Evolutionary conservation across 2,888 invertebrate genomes (phyloP).

Genomic region (Trichogramma evanescens): DNA sequence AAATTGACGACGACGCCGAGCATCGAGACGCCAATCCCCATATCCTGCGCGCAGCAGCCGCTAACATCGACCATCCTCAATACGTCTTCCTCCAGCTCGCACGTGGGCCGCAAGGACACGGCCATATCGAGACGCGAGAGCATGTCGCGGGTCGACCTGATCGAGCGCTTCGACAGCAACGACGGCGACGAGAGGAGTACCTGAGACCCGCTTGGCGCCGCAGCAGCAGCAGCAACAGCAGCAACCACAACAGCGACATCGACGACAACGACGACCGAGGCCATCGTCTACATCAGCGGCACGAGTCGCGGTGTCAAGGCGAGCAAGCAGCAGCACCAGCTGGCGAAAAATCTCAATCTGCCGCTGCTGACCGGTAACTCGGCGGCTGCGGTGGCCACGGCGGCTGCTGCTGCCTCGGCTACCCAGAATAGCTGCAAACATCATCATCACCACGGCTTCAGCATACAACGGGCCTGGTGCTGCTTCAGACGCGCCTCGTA

Average conservation of each 20-base stretch:
- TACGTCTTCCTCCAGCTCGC: not conserved
- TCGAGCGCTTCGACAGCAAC: constrained; percentile 36
- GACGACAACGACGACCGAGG: constrained; percentile 17
- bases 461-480: constrained; percentile 52
- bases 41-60: constrained; percentile 10
- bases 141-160: constrained; percentile 35
- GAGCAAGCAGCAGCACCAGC: not conserved
- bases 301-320: not conserved
- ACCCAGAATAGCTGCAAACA: constrained; percentile 7
- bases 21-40: constrained; percentile 7
- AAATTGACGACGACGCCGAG: constrained; percentile 12
- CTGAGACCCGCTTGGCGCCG: constrained; percentile 38
- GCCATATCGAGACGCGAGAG: constrained; percentile 21
- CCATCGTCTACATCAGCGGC: not conserved
- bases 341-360: not conserved
- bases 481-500: constrained; percentile 48
- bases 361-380: not conserved
- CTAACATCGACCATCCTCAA: not conserved
- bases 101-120: constrained; percentile 15
- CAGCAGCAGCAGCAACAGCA: constrained; percentile 20
- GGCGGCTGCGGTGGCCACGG: no score
- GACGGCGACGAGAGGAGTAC: constrained; percentile 37
- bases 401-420: not conserved
- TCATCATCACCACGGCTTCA: constrained; percentile 38
- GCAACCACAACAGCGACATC: constrained; percentile 1